phyloP scores from a whole-genome alignment of 2,888 invertebrate genomes.

The Cephus sareptanus region DNA sequence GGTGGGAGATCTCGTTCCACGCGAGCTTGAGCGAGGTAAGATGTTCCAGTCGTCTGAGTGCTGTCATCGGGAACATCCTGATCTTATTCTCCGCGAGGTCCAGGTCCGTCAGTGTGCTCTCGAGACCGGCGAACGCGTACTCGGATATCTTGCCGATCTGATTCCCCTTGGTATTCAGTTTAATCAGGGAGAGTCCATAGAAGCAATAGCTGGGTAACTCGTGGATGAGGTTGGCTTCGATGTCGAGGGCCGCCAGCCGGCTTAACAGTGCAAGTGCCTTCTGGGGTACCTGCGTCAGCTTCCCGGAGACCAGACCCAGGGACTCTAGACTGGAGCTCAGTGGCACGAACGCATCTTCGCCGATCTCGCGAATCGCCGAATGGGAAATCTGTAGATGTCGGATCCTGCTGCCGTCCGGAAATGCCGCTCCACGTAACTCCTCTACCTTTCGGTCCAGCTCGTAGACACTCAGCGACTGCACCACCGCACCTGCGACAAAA shows the following conservation, averaged over 20 bases:
- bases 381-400: conserved; percentile 83
- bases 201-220: conserved; percentile 89
- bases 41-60: conserved; percentile 79
- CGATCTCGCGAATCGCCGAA: conserved; percentile 68
- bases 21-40: conserved; percentile 75
- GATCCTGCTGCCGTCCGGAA: conserved; percentile 77
- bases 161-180: conserved; percentile 87
- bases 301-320: conserved; percentile 81
- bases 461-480: conserved; percentile 90
- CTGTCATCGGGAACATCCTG: conserved; percentile 82
- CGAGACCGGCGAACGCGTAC: conserved; percentile 84
- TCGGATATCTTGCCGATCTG: conserved; percentile 83
- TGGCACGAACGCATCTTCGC: conserved; percentile 60
- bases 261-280: conserved; percentile 80
- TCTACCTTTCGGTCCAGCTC: conserved; percentile 86
- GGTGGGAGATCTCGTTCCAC: conserved; percentile 72
- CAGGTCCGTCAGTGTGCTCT: conserved; percentile 82
- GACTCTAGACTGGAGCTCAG: conserved; percentile 73
- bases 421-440: conserved; percentile 79
- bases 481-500: conserved; percentile 56
- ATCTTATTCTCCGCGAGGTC: conserved; percentile 90
- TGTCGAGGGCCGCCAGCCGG: conserved; percentile 80
- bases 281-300: conserved; percentile 79
- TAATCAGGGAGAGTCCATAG: conserved; percentile 84
- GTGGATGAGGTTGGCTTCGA: conserved; percentile 86